phyloP scores from a whole-genome alignment of 2,113 vertebrate species.

The Prunella fulvescens region DNA sequence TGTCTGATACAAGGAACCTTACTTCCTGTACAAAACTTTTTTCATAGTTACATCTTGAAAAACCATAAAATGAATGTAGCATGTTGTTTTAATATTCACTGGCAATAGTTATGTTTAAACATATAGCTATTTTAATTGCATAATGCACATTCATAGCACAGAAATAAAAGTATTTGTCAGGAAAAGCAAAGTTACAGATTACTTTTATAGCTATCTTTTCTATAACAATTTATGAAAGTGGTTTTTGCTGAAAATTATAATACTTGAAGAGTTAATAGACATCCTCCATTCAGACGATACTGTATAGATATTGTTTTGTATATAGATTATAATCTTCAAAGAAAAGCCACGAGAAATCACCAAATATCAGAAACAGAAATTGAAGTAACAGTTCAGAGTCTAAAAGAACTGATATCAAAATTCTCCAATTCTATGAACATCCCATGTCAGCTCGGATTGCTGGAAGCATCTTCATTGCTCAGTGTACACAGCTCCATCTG shows the following conservation, averaged over 20 bases:
- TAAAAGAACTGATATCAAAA: neutral
- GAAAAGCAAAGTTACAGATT: neutral
- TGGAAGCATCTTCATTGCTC: neutral
- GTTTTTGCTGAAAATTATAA: neutral
- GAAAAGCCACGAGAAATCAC: neutral
- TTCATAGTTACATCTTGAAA: neutral
- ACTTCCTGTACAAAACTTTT: neutral
- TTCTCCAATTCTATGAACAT: neutral
- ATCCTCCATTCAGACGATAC: neutral
- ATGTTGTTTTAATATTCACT: neutral
- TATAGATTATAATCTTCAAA: neutral
- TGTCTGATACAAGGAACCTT: neutral
- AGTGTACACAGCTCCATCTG: neutral
- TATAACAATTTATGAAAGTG: neutral
- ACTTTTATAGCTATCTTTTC: neutral
- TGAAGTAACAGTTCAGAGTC: neutral
- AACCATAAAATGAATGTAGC: neutral
- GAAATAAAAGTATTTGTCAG: neutral
- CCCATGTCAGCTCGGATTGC: accelerated
- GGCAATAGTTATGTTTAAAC: neutral
- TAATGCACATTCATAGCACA: neutral
- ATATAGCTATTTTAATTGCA: neutral
- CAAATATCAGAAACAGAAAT: neutral
- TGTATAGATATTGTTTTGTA: neutral
- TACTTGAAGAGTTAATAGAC: neutral